Conservation (phyloP, 2,888 invertebrate species). For the Nemotelus pantherinus region DNA sequence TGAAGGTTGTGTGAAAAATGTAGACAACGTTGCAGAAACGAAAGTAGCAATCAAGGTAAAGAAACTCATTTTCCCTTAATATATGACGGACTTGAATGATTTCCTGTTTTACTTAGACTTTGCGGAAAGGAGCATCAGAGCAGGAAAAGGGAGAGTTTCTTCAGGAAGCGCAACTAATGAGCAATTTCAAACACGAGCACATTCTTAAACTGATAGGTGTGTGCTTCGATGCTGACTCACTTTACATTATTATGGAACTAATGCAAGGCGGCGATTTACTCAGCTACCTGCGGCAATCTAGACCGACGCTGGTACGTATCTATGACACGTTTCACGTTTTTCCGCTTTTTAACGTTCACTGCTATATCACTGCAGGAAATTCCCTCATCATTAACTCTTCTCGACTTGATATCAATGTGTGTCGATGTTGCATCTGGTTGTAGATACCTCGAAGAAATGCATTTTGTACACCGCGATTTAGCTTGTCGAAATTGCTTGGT, state of each 20-base stretch:
- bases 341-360: too few species aligned
- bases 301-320: slow-evolving; percentile 74
- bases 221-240: slow-evolving; percentile 91
- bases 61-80: background rate
- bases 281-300: slow-evolving; percentile 85
- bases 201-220: slow-evolving; percentile 93
- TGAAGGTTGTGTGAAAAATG: slow-evolving; percentile 84
- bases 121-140: slow-evolving; percentile 90
- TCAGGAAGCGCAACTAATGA: slow-evolving; percentile 97
- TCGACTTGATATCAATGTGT: slow-evolving; percentile 91
- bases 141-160: slow-evolving; percentile 93
- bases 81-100: background rate
- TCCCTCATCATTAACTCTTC: slow-evolving; percentile 75
- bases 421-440: slow-evolving; percentile 96
- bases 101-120: slow-evolving; percentile 69
- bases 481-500: slow-evolving; percentile 97
- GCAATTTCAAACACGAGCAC: slow-evolving; percentile 96
- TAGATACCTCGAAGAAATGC: slow-evolving; percentile 94
- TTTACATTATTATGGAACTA: slow-evolving; percentile 93
- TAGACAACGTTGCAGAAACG: slow-evolving; percentile 71
- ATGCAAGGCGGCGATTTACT: slow-evolving; percentile 98
- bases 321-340: background rate
- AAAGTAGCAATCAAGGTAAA: slow-evolving; percentile 91
- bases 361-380: slow-evolving; percentile 65
- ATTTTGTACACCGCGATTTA: slow-evolving; percentile 96